phyloP scores from a whole-genome alignment of 2,888 invertebrate species.

The Parnassius smintheus region DNA sequence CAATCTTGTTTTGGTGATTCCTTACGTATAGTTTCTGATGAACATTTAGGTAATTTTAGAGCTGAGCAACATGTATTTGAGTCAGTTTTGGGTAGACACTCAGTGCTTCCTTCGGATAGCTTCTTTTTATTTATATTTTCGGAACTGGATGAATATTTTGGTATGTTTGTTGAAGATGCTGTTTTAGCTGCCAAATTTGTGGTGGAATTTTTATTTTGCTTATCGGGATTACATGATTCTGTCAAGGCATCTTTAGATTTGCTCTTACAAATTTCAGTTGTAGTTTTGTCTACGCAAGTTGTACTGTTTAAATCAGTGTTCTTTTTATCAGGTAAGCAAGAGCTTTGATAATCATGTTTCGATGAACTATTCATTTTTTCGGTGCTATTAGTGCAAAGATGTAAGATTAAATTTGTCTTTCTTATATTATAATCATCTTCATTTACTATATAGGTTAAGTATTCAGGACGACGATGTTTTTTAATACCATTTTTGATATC shows the following conservation, averaged over 20 bases:
- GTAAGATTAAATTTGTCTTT: background rate
- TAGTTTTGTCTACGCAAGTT: constrained; percentile 7
- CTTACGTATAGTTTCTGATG: background rate
- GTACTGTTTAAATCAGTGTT: background rate
- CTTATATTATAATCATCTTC: background rate
- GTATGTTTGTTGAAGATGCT: constrained; percentile 2
- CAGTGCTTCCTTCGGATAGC: background rate
- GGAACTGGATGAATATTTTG: background rate
- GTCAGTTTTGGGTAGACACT: constrained; percentile 5
- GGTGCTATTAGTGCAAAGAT: constrained; percentile 14
- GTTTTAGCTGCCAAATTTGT: constrained; percentile 3
- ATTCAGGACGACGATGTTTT: too few species aligned
- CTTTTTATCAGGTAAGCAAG: constrained; percentile 7
- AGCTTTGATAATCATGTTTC: constrained; percentile 7
- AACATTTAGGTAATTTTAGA: constrained; percentile 10
- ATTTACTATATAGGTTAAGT: too few species aligned
- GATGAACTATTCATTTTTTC: constrained; percentile 4
- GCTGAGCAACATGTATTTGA: constrained; percentile 12
- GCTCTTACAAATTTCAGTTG: constrained; percentile 15
- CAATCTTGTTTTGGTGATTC: background rate
- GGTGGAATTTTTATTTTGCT: constrained; percentile 5
- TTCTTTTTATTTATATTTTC: background rate
- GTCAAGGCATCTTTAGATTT: constrained; percentile 1
- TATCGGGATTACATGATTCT: constrained; percentile 1
- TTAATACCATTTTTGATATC: too few species aligned